These are phyloP conservation scores for Nansenia antarctica DNA, from an alignment of 2,113 vertebrate genomes.

Conservation along the genomic window DNA sequence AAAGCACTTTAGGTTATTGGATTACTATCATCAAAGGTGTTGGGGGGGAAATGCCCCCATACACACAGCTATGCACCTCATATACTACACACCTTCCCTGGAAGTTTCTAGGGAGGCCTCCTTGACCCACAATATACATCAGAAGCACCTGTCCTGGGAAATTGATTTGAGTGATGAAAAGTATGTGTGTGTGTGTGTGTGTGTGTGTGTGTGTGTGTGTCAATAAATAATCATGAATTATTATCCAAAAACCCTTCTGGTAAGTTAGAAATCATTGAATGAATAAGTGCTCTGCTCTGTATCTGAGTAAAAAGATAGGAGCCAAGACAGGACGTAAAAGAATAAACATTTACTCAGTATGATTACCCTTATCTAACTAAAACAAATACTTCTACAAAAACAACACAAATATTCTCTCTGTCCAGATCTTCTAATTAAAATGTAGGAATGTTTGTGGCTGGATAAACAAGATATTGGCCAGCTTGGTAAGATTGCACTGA, in stretches of 20 bases:
- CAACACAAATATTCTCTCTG: not conserved
- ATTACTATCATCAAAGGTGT: too few species aligned
- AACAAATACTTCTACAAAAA: too few species aligned
- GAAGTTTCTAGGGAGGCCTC: not conserved
- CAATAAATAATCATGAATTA: not conserved
- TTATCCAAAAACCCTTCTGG: too few species aligned
- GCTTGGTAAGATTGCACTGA: not conserved
- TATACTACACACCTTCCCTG: not conserved
- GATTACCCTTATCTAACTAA: not conserved
- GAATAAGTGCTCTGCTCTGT: too few species aligned
- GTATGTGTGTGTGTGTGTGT: too few species aligned
- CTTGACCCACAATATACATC: not conserved
- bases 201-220: too few species aligned
- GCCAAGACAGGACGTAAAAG: not conserved
- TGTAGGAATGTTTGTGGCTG: not conserved
- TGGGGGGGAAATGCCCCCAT: too few species aligned
- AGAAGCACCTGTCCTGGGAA: not conserved
- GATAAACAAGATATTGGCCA: not conserved
- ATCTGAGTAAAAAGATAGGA: too few species aligned
- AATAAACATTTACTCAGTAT: not conserved
- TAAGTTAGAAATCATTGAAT: too few species aligned
- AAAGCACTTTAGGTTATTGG: too few species aligned
- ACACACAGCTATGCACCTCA: not conserved
- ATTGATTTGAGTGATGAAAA: not conserved
- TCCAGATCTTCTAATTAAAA: not conserved